Evolutionary conservation across 2,113 vertebrate species (phyloP).

Genomic region (Pithys albifrons): DNA sequence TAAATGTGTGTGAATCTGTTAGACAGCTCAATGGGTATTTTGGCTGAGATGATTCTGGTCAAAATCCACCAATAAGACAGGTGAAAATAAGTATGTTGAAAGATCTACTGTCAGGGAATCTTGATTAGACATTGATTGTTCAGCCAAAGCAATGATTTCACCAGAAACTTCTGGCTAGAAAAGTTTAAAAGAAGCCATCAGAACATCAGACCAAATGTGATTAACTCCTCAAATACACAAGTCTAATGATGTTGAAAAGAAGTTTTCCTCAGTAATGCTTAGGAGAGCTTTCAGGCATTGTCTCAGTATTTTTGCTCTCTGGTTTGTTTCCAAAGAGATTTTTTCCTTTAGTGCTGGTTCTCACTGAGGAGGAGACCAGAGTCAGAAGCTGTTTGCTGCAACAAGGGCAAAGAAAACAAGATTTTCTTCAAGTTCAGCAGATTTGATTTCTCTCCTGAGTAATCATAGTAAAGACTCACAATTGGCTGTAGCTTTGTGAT

Average conservation of each 20-base stretch:
- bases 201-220: background rate
- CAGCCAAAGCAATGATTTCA: background rate
- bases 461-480: background rate
- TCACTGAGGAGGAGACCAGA: background rate
- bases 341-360: background rate
- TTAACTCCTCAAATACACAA: background rate
- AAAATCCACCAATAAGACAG: background rate
- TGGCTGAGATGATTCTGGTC: background rate
- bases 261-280: background rate
- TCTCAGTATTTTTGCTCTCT: background rate
- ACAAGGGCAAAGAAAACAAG: background rate
- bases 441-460: background rate
- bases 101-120: background rate
- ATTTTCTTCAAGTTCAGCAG: background rate
- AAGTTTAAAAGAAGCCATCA: background rate
- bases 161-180: background rate
- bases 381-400: background rate
- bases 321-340: background rate
- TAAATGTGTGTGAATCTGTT: background rate
- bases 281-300: background rate
- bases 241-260: background rate
- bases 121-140: background rate
- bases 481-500: background rate
- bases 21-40: background rate
- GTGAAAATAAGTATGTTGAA: background rate